Conservation (phyloP, 2,113 vertebrate genomes). For the Gracilinanus agilis region DNA sequence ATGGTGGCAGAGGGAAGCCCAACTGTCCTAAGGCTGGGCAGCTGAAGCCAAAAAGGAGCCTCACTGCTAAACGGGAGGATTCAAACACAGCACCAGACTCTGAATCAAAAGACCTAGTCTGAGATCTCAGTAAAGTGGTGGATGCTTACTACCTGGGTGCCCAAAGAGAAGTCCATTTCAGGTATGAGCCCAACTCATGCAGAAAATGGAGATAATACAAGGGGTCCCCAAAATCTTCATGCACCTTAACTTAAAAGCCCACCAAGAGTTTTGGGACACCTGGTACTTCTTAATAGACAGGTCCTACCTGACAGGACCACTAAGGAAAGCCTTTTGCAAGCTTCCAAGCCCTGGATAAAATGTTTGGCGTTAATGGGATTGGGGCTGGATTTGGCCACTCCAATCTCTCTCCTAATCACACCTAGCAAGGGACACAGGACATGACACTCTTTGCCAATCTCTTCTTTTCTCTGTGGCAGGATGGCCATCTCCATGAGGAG, state of each 20-base stretch:
- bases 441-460: not conserved
- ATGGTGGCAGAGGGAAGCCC: not conserved
- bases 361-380: not conserved
- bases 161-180: not conserved
- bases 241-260: not conserved
- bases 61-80: not conserved
- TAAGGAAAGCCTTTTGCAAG: not conserved
- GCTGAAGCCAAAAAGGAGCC: not conserved
- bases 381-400: not conserved
- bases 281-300: not conserved
- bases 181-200: not conserved
- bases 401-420: not conserved
- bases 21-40: not conserved
- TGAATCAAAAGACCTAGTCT: not conserved
- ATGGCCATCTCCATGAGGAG: not conserved
- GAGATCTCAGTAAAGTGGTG: not conserved
- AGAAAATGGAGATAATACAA: not conserved
- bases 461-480: not conserved
- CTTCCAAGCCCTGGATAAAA: not conserved
- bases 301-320: not conserved
- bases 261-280: not conserved
- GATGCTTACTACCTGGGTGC: not conserved
- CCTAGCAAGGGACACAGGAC: not conserved
- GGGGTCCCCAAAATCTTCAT: not conserved
- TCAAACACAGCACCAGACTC: slow-evolving; percentile 2